These are phyloP conservation scores for Propithecus deckenii DNA, from an alignment of 2,797 vertebrate species.

Conservation along the genomic window DNA sequence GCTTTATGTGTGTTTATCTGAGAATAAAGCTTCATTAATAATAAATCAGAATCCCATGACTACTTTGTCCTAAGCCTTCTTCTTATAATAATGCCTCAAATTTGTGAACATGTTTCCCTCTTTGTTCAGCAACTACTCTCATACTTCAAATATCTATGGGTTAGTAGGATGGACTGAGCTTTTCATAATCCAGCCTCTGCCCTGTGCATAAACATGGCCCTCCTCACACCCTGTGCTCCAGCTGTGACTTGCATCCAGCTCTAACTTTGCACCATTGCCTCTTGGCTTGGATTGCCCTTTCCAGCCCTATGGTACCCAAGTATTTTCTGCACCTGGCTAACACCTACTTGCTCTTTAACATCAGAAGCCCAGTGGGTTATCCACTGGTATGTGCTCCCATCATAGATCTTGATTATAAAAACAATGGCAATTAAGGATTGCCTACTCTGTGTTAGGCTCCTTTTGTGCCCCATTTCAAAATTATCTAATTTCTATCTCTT, in stretches of 20 bases:
- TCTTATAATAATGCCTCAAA: neutral
- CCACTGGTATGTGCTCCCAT: accelerated
- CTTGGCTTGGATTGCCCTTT: neutral
- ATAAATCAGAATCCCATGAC: constrained; percentile 44
- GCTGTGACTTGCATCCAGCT: neutral
- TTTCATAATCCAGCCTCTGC: neutral
- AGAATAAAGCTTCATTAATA: constrained; percentile 29
- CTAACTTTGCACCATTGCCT: neutral
- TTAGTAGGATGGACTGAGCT: neutral
- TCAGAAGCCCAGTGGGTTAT: neutral
- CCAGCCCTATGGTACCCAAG: neutral
- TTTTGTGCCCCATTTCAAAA: neutral
- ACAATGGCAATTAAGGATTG: neutral
- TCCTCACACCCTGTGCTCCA: accelerated
- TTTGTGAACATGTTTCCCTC: neutral
- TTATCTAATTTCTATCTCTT: neutral
- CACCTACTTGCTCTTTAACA: neutral
- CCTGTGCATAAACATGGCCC: neutral
- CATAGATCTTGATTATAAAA: neutral
- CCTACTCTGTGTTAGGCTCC: neutral
- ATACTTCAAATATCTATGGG: neutral
- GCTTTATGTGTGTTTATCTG: neutral
- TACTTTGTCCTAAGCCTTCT: neutral
- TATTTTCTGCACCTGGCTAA: neutral
- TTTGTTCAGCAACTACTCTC: neutral